Evolutionary conservation across 2,113 vertebrate species (phyloP).

Genomic region (Phyllopteryx taeniolatus): DNA sequence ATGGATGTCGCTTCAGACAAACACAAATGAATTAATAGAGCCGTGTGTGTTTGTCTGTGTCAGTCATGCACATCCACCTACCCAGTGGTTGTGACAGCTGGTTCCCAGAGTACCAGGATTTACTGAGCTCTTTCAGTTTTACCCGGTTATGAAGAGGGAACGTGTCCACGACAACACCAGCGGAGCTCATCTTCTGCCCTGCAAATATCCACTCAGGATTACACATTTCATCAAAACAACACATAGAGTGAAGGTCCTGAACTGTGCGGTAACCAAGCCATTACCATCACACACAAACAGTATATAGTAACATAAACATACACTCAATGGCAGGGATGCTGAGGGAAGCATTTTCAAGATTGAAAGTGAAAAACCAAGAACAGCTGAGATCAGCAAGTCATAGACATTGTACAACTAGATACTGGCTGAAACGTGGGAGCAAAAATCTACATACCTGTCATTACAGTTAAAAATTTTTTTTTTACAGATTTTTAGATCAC

Average conservation of each 20-base stretch:
- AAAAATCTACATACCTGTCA: not conserved
- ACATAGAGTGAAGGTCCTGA: not conserved
- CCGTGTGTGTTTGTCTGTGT: slow-evolving; percentile 1
- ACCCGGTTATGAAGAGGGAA: slow-evolving; percentile 68
- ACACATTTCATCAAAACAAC: not conserved
- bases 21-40: not conserved
- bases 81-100: slow-evolving; percentile 75
- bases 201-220: slow-evolving; percentile 22
- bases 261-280: not conserved
- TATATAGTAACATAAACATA: slow-evolving; percentile 7
- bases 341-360: slow-evolving; percentile 15
- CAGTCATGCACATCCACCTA: slow-evolving; percentile 38
- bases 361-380: slow-evolving; percentile 7
- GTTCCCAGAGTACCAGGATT: slow-evolving; percentile 72
- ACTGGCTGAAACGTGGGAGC: not conserved
- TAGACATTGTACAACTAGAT: not conserved
- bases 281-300: not conserved
- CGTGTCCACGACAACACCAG: slow-evolving; percentile 64
- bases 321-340: slow-evolving; percentile 7
- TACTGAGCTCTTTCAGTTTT: slow-evolving; percentile 62
- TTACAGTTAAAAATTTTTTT: not conserved
- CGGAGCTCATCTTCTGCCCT: slow-evolving; percentile 74
- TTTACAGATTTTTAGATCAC: not conserved
- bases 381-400: not conserved
- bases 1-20: not conserved